phyloP scores from a whole-genome alignment of 2,113 vertebrate genomes.

The Fulica atra region DNA sequence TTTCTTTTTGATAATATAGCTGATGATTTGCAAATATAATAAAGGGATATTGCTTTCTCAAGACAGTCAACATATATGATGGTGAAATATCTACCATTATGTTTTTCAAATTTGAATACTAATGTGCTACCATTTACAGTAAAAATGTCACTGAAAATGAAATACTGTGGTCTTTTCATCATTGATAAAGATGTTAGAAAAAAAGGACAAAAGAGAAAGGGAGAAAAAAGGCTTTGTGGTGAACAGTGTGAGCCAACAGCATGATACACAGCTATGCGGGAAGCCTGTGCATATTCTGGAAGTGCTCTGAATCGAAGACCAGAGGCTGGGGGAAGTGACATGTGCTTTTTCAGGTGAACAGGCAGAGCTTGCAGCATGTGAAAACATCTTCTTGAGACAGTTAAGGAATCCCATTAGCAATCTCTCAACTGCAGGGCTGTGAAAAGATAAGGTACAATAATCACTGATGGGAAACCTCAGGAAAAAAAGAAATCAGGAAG shows the following conservation, averaged over 20 bases:
- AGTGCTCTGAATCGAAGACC: neutral
- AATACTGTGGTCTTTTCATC: neutral
- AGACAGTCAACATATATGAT: neutral
- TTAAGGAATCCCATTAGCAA: constrained; percentile 6
- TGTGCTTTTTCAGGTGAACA: neutral
- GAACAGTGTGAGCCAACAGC: neutral
- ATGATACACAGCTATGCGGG: neutral
- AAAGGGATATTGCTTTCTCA: neutral
- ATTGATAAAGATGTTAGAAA: neutral
- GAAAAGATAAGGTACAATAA: constrained; percentile 5
- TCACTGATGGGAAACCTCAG: neutral
- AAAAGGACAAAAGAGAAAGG: neutral
- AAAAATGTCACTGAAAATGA: neutral
- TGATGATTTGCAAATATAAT: neutral
- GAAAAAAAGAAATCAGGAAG: constrained; percentile 3
- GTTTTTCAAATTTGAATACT: neutral
- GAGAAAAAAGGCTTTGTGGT: neutral
- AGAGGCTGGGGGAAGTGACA: neutral
- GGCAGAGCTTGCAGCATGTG: neutral
- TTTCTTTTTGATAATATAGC: neutral
- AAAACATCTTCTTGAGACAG: neutral
- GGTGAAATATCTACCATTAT: neutral
- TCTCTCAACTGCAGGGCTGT: neutral
- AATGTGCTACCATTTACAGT: neutral
- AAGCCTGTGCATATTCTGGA: neutral